A percentile compares a stretch with the other conserved stretches of the same genome.
phyloP scores from a whole-genome alignment of 2,113 vertebrate genomes.

The Cnemophilus loriae region DNA sequence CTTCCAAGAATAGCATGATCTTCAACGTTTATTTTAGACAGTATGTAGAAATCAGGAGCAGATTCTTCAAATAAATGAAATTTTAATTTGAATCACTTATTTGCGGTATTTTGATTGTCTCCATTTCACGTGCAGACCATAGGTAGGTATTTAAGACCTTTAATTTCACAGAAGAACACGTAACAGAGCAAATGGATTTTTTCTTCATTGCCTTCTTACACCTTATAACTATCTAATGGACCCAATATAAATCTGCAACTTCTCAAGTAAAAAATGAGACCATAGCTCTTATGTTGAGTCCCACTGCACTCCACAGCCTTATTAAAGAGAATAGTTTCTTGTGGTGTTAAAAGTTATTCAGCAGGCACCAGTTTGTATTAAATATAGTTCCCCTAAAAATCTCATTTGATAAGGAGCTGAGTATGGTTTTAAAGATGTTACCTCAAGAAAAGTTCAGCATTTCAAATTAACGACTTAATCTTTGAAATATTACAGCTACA shows the following conservation, averaged over 20 bases:
- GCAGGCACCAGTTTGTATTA: background rate
- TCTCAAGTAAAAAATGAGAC: background rate
- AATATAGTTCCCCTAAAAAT: background rate
- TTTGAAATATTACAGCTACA: slow-evolving; percentile 29
- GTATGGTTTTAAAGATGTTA: background rate
- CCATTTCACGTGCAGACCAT: background rate
- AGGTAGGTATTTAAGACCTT: background rate
- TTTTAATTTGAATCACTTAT: background rate
- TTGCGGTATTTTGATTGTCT: background rate
- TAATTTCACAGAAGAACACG: background rate
- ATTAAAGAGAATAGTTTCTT: background rate
- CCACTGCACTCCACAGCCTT: background rate
- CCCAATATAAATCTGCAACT: background rate
- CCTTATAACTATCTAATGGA: background rate
- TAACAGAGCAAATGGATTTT: background rate
- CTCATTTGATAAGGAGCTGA: background rate
- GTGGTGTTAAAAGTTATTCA: background rate
- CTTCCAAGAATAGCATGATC: background rate
- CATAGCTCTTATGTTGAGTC: background rate
- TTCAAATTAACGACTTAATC: slow-evolving; percentile 29
- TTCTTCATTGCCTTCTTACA: background rate
- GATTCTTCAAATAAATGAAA: background rate
- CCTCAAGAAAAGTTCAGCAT: background rate
- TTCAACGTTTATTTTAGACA: background rate
- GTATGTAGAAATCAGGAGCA: background rate